phyloP scores from a whole-genome alignment of 2,797 vertebrate genomes.

The Sciurus vulgaris region DNA sequence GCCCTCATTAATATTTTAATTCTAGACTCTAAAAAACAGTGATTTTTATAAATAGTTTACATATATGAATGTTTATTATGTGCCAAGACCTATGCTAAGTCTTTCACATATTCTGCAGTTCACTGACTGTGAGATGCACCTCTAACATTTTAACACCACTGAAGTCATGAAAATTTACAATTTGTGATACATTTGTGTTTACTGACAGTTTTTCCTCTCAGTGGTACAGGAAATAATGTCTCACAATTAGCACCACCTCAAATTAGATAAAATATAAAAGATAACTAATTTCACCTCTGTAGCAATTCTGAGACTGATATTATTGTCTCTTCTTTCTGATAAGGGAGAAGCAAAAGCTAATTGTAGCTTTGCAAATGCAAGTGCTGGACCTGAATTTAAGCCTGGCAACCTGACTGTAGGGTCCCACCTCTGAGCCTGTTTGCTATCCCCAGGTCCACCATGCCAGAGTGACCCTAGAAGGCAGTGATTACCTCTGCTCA shows the following conservation, averaged over 20 bases:
- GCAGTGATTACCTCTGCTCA: not conserved
- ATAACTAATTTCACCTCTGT: not conserved
- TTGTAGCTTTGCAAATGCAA: not conserved
- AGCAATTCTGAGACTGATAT: not conserved
- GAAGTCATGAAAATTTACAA: not conserved
- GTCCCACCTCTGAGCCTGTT: not conserved
- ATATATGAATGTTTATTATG: not conserved
- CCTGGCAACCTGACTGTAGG: not conserved
- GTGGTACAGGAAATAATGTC: not conserved
- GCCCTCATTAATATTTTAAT: conserved; percentile 16
- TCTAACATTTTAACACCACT: not conserved
- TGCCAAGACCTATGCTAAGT: not conserved
- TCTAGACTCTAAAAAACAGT: not conserved
- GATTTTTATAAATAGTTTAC: conserved; percentile 36
- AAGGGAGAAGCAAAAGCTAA: not conserved
- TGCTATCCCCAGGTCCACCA: not conserved
- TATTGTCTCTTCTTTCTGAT: not conserved
- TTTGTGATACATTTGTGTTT: not conserved
- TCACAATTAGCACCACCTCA: not conserved
- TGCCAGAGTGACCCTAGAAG: not conserved
- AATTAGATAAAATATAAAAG: not conserved
- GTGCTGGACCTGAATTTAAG: not conserved
- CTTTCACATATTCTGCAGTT: not conserved
- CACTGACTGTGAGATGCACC: not conserved
- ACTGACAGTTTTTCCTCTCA: not conserved